These are phyloP conservation scores for Epinephelus coioides DNA, from an alignment of 2,797 vertebrate species.

Conservation along the genomic window DNA sequence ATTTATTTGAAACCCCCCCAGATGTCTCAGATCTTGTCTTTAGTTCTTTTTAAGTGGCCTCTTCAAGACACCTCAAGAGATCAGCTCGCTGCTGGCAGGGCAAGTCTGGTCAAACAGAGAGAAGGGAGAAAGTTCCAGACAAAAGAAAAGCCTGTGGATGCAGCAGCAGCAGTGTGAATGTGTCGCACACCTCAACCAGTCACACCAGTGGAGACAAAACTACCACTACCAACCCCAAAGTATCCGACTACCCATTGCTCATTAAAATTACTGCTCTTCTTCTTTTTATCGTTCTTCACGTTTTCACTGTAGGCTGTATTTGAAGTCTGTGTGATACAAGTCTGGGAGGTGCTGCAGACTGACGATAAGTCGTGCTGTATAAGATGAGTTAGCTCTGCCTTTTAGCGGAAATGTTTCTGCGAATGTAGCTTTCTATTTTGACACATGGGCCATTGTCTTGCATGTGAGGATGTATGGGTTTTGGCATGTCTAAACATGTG, in stretches of 20 bases:
- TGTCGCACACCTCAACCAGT: not conserved
- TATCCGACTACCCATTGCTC: not conserved
- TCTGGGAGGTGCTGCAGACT: not conserved
- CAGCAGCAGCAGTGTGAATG: slow-evolving; percentile 5
- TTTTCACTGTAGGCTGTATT: not conserved
- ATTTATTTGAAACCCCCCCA: slow-evolving; percentile 69
- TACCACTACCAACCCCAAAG: not conserved
- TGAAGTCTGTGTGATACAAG: not conserved
- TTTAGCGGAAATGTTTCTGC: too few species aligned
- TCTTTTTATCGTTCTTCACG: not conserved
- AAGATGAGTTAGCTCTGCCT: too few species aligned
- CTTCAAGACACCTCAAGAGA: slow-evolving; percentile 55
- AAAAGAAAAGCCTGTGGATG: slow-evolving; percentile 35
- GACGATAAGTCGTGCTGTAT: too few species aligned
- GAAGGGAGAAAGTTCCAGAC: slow-evolving; percentile 51
- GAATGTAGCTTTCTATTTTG: too few species aligned
- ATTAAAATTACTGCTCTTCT: not conserved
- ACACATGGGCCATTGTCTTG: too few species aligned
- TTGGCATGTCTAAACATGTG: not conserved
- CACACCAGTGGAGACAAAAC: not conserved
- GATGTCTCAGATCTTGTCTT: slow-evolving; percentile 81
- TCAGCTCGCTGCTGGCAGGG: slow-evolving; percentile 22
- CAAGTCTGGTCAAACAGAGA: slow-evolving; percentile 30
- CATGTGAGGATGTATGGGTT: not conserved
- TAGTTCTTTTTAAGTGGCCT: slow-evolving; percentile 70